Evolutionary conservation across 1,140 invertebrate genomes (phyloP).

Genomic region (Heliothis subflexa): DNA sequence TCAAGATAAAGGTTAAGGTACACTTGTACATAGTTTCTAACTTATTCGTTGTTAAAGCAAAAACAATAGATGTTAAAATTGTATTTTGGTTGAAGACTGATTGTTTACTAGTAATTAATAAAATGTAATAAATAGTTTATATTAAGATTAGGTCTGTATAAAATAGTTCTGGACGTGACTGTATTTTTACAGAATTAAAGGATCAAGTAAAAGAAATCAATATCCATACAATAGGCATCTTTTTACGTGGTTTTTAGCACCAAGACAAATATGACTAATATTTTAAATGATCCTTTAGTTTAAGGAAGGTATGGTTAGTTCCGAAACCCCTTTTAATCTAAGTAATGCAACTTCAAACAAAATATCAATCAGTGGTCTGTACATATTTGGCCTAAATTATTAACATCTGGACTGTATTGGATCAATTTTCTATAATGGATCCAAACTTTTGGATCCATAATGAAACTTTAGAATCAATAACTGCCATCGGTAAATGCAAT

Average conservation of each 20-base stretch:
- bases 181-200: background rate
- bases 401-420: background rate
- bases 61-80: constrained; percentile 58
- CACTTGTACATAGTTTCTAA: constrained; percentile 51
- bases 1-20: constrained; percentile 11
- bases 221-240: too few relatives aligned
- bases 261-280: background rate
- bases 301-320: background rate
- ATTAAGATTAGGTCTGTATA: background rate
- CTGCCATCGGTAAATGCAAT: background rate
- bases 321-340: too few relatives aligned
- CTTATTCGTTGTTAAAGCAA: constrained; percentile 59
- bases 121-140: constrained; percentile 7
- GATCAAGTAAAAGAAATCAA: background rate
- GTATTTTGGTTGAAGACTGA: constrained; percentile 83
- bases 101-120: constrained; percentile 64
- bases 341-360: background rate
- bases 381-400: background rate
- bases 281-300: background rate
- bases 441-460: background rate
- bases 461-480: background rate
- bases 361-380: background rate
- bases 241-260: background rate
- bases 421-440: background rate
- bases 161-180: background rate